Evolutionary conservation across 2,888 invertebrate genomes (phyloP), one percentile per base, ranked within the genome.

Genomic region (Myathropa florea): DNA sequence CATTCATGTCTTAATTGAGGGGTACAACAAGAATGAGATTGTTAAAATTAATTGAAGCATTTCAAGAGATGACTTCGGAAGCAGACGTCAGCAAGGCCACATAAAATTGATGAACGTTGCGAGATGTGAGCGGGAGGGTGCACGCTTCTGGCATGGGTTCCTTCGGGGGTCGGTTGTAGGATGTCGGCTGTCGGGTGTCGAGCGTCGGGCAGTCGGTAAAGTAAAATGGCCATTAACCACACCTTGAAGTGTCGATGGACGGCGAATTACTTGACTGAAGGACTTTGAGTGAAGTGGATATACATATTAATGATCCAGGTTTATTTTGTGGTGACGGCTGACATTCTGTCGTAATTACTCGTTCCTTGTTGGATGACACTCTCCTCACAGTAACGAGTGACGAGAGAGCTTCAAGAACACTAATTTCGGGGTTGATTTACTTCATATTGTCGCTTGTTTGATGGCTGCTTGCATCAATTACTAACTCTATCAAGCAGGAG

Each of bases 1-100:
- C 65, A 65, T 60, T 75, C 70, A 39, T 75, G 65, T 67, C 28
- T 60, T 67, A 79, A 79, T 70, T 75, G 36, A 71, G 33, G 46
- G 28, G 55, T 28, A 63, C 64, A 59, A 63, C 64, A 59, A 55
- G 75, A 80, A 72, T 57, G 71, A 33, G 76, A 67, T 73, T 80
- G 68, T 76, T 72, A 36, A 76, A 84, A 76, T 76, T 79, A 76
- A 80, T 76, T 71, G 73, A 61, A 33, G 60, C 36, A 57, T 24
- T 46, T 18, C 14, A 21, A n/a, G 28, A 9, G n/a, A 14, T 26
- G n/a, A 23, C 46, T 46, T 46, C 46, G 46, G 46, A 7, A 18
- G 46, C 46, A 18, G 18, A 18, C 46, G 18, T 46, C 46, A 7
- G 7, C 46, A 18, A 18, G 46, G 46, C 46, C 46, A 46, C 46